Evolutionary conservation across 1,140 invertebrate genomes (phyloP).

Genomic region (Trachymyrmex septentrionalis): DNA sequence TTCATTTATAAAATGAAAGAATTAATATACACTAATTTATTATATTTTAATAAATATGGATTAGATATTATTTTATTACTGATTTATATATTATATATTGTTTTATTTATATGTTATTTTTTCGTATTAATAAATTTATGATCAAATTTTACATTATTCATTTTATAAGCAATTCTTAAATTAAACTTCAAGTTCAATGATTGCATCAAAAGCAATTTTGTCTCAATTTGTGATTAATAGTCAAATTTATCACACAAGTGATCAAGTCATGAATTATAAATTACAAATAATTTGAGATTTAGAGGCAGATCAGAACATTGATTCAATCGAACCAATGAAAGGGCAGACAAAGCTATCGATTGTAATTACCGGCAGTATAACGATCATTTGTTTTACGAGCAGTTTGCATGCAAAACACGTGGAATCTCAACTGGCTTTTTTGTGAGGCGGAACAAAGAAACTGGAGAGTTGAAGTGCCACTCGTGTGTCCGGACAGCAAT

Average conservation of each 20-base stretch:
- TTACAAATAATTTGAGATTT: not conserved
- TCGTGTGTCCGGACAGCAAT: slow-evolving; percentile 61
- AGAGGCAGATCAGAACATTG: not conserved
- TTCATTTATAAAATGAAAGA: not conserved
- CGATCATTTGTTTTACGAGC: slow-evolving; percentile 46
- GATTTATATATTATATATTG: not conserved
- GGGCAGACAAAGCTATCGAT: slow-evolving; percentile 46
- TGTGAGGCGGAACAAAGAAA: slow-evolving; percentile 59
- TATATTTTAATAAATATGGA: not conserved
- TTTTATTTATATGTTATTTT: not conserved
- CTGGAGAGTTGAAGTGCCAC: slow-evolving; percentile 64
- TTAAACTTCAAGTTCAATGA: not conserved
- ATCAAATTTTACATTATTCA: not conserved
- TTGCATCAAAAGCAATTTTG: not conserved
- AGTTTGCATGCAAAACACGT: slow-evolving; percentile 38
- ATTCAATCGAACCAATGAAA: slow-evolving; percentile 39
- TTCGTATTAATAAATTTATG: not conserved
- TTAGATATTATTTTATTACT: not conserved
- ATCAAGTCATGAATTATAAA: slow-evolving; percentile 16
- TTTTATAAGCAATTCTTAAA: not conserved
- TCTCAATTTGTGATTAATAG: not conserved
- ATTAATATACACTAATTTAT: not conserved
- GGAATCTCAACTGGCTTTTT: slow-evolving; percentile 53
- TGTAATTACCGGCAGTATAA: slow-evolving; percentile 50
- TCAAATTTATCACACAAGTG: not conserved